Conservation (phyloP, 2,797 vertebrate species). For the Phalloptychus januarius region DNA sequence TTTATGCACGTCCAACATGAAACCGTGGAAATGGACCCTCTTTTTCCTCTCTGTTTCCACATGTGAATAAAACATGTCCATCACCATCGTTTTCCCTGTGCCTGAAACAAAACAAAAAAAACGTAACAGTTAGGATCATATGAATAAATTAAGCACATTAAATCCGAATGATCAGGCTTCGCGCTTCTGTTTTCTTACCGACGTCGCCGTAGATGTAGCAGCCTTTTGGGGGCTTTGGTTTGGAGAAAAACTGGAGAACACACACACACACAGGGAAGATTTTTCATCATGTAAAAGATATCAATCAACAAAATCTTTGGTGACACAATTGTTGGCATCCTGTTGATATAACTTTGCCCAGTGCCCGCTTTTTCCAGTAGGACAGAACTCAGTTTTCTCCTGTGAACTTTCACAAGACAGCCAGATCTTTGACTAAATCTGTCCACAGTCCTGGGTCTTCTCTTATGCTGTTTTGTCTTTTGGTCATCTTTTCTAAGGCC, state of each 20-base stretch:
- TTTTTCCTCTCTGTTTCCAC: slow-evolving; percentile 91
- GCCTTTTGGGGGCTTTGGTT: slow-evolving; percentile 86
- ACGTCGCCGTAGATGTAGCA: slow-evolving; percentile 97
- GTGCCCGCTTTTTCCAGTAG: too few relatives aligned
- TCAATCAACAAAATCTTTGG: background rate
- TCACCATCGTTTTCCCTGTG: slow-evolving; percentile 99
- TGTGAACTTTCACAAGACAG: too few relatives aligned
- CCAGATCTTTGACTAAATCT: too few relatives aligned
- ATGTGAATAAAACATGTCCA: slow-evolving; percentile 97
- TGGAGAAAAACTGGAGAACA: slow-evolving; percentile 85
- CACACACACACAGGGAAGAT: background rate
- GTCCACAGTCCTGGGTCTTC: too few relatives aligned
- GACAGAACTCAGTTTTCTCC: too few relatives aligned
- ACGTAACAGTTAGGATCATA: background rate
- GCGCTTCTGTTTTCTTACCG: slow-evolving; percentile 80
- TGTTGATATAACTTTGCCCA: too few relatives aligned
- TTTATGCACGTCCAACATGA: slow-evolving; percentile 98
- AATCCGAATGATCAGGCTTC: background rate
- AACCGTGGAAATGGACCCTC: slow-evolving; percentile 97
- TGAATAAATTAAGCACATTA: background rate
- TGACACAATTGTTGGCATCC: too few relatives aligned
- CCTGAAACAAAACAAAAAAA: slow-evolving; percentile 76
- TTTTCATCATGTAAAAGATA: background rate
- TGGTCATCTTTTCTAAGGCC: too few relatives aligned
- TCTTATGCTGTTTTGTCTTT: too few relatives aligned